A percentile compares a stretch with the other conserved stretches of the same genome.
phyloP scores from a whole-genome alignment of 2,888 invertebrate species.

The Amiota minor region DNA sequence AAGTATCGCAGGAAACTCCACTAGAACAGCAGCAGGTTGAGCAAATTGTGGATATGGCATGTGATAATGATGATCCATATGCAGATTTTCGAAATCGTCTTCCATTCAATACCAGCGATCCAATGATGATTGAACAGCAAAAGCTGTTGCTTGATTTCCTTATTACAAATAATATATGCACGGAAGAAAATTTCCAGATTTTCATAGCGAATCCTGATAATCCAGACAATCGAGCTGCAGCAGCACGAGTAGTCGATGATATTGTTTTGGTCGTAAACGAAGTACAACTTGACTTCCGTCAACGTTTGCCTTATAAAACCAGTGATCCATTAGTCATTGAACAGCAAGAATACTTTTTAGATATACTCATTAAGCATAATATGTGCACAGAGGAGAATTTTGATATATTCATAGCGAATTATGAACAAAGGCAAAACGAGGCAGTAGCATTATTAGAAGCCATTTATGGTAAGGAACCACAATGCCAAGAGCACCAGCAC shows the following conservation, averaged over 20 bases:
- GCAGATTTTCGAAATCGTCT: constrained; percentile 61
- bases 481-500: neutral
- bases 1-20: constrained; percentile 35
- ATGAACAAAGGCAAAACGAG: constrained; percentile 52
- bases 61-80: constrained; percentile 45
- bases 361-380: constrained; percentile 70
- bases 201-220: constrained; percentile 72
- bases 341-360: constrained; percentile 67
- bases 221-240: constrained; percentile 64
- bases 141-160: constrained; percentile 69
- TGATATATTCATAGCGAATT: constrained; percentile 67
- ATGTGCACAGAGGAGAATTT: constrained; percentile 72
- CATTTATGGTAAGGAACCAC: neutral
- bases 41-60: neutral
- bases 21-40: neutral
- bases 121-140: constrained; percentile 68
- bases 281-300: constrained; percentile 55
- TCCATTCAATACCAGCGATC: constrained; percentile 69
- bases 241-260: constrained; percentile 67
- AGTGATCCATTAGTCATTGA: constrained; percentile 65
- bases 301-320: constrained; percentile 69
- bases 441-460: constrained; percentile 48
- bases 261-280: constrained; percentile 61
- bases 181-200: constrained; percentile 70
- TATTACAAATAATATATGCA: constrained; percentile 71